Percentiles rank a stretch among this genome's conserved stretches.
Conservation (phyloP, 2,113 vertebrate genomes). For the Halichoeres trimaculatus region DNA sequence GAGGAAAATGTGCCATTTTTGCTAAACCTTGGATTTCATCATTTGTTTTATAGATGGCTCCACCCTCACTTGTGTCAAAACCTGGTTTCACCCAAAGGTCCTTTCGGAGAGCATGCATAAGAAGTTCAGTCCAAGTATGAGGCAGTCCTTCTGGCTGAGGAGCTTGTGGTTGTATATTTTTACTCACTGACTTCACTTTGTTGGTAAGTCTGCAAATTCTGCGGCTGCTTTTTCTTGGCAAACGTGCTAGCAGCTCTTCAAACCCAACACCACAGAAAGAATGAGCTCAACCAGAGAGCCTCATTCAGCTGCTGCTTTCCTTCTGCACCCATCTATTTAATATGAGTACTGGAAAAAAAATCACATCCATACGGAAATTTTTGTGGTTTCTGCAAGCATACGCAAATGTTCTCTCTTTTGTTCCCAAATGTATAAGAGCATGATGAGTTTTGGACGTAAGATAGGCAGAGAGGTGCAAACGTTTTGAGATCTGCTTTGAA, state of each 20-base stretch:
- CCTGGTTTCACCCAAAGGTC: conserved; percentile 13
- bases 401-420: neutral
- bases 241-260: conserved; percentile 40
- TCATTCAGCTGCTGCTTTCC: conserved; percentile 35
- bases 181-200: conserved; percentile 59
- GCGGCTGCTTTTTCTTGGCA: conserved; percentile 72
- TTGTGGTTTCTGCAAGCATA: conserved; percentile 15
- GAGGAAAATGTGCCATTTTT: conserved; percentile 9
- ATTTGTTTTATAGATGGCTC: conserved; percentile 30
- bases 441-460: neutral
- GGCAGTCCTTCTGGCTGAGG: conserved; percentile 38
- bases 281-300: conserved; percentile 63
- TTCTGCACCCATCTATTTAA: conserved; percentile 33
- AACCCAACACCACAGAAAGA: conserved; percentile 62
- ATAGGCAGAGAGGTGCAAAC: neutral
- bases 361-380: conserved; percentile 40
- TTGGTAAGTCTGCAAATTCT: conserved; percentile 68
- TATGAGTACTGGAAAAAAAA: conserved; percentile 30
- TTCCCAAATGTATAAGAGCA: neutral
- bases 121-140: conserved; percentile 17
- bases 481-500: neutral
- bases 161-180: conserved; percentile 39
- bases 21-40: conserved; percentile 23
- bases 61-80: conserved; percentile 25
- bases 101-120: conserved; percentile 24